Evolutionary conservation across 2,113 vertebrate genomes (phyloP).

Genomic region (Tursiops truncatus): DNA sequence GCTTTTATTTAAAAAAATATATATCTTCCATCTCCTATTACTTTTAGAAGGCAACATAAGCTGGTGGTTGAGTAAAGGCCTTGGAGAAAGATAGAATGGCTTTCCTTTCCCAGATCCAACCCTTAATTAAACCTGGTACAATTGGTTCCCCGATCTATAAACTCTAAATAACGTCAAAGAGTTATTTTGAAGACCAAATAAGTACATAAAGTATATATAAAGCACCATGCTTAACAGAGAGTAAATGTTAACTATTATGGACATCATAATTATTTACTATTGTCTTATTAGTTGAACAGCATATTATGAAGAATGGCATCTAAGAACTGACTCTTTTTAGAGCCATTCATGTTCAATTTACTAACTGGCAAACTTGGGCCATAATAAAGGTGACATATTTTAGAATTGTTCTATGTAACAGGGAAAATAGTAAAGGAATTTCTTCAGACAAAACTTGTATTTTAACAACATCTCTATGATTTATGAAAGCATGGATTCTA

Average conservation of each 20-base stretch:
- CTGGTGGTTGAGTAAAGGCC: neutral
- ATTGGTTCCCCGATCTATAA: neutral
- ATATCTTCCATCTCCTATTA: neutral
- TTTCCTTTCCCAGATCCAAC: neutral
- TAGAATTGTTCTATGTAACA: neutral
- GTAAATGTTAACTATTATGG: neutral
- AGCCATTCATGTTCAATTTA: neutral
- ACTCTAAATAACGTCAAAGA: neutral
- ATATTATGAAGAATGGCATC: neutral
- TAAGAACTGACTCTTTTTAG: neutral
- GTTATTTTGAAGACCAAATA: constrained; percentile 10
- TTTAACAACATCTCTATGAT: neutral
- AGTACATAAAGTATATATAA: neutral
- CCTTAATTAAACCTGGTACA: neutral
- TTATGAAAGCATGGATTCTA: neutral
- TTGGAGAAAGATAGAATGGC: neutral
- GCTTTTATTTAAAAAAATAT: neutral
- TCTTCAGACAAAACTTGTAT: neutral
- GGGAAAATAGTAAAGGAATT: neutral
- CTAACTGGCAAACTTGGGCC: neutral
- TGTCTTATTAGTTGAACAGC: neutral
- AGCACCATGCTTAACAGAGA: neutral
- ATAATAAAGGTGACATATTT: neutral
- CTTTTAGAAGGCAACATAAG: neutral
- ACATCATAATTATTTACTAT: neutral